These are phyloP conservation scores for Istiophorus platypterus DNA, from an alignment of 2,113 vertebrate genomes.

Conservation along the genomic window DNA sequence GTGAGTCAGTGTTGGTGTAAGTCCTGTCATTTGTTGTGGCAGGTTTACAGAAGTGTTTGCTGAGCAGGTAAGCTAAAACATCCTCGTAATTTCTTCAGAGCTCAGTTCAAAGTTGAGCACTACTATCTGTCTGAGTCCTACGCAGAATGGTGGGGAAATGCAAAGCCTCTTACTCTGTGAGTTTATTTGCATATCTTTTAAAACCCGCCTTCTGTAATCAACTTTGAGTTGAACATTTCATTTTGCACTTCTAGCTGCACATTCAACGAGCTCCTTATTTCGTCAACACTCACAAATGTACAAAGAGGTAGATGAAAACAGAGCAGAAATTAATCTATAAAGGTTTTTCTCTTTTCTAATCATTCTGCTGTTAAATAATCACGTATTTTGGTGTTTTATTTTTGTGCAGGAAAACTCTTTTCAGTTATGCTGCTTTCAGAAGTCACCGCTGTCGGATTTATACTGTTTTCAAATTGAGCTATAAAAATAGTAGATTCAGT, in stretches of 20 bases:
- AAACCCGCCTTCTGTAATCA: constrained; percentile 61
- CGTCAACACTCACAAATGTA: neutral
- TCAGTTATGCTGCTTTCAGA: neutral
- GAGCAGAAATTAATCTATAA: neutral
- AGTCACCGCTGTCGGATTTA: neutral
- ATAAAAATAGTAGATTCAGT: too few species aligned
- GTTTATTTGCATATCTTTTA: constrained; percentile 74
- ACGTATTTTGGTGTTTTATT: neutral
- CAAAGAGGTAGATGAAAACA: neutral
- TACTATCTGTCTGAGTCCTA: constrained; percentile 12
- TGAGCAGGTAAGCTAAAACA: constrained; percentile 7
- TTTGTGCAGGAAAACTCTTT: neutral
- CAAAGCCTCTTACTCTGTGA: constrained; percentile 70
- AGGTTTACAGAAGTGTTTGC: constrained; percentile 23
- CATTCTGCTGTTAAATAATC: neutral
- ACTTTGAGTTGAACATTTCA: constrained; percentile 56
- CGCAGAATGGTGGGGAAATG: constrained; percentile 49
- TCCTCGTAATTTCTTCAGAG: constrained; percentile 36
- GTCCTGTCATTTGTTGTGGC: constrained; percentile 12
- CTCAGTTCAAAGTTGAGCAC: constrained; percentile 53
- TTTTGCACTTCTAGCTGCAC: constrained; percentile 17
- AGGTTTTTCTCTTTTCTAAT: constrained; percentile 7
- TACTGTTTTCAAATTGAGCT: neutral
- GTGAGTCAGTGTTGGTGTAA: neutral
- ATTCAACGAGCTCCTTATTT: constrained; percentile 49